A percentile compares a stretch with the other conserved stretches of the same genome.
These are phyloP conservation scores for Pygoscelis adeliae DNA, from an alignment of 2,113 vertebrate species.

Conservation along the genomic window DNA sequence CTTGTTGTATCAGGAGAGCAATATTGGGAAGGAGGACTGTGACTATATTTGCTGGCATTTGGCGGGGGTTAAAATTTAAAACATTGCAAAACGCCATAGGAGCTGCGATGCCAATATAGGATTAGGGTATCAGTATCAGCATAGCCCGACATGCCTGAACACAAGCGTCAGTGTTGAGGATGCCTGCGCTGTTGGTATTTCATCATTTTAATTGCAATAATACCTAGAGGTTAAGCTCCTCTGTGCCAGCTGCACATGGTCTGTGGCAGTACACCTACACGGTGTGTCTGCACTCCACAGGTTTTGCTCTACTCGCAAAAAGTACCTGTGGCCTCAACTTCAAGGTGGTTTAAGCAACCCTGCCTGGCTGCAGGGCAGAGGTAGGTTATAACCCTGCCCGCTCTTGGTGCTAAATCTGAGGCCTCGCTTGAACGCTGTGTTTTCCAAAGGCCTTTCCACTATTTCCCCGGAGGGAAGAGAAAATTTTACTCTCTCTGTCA, in stretches of 20 bases:
- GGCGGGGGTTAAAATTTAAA: background rate
- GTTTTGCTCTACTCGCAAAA: background rate
- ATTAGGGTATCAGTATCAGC: background rate
- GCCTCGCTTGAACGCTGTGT: fast-evolving
- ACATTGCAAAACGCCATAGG: background rate
- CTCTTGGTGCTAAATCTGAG: background rate
- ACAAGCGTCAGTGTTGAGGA: background rate
- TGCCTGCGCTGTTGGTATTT: background rate
- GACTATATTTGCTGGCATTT: background rate
- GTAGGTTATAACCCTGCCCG: background rate
- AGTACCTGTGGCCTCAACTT: background rate
- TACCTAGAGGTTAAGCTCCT: background rate
- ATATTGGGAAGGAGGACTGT: background rate
- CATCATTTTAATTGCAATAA: constrained; percentile 29
- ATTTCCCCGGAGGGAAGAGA: background rate
- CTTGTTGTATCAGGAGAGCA: background rate
- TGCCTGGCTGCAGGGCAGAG: background rate
- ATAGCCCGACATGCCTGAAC: constrained; percentile 16
- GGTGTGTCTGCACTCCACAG: background rate
- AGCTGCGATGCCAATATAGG: background rate
- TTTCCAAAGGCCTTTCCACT: background rate
- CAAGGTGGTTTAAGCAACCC: background rate
- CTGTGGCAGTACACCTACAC: background rate
- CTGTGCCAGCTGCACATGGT: background rate
- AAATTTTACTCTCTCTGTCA: background rate